Conservation (phyloP, 2,113 vertebrate species). For the Brachyhypopomus occidentalis region DNA sequence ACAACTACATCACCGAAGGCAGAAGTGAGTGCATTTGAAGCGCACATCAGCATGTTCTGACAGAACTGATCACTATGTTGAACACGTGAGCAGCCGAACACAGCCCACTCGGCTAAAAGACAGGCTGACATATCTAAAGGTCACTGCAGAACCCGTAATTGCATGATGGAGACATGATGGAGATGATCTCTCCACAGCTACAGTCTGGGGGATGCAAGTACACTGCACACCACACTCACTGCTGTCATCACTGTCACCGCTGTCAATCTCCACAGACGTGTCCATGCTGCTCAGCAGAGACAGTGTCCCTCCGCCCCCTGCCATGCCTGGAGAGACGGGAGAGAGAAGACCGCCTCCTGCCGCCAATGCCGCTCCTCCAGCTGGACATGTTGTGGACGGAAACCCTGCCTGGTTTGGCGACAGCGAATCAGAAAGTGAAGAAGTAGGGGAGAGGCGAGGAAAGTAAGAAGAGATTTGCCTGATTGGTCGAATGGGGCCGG, state of each 20-base stretch:
- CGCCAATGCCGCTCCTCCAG: slow-evolving; percentile 30
- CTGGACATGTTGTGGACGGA: slow-evolving; percentile 31
- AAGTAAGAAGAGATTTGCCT: slow-evolving; percentile 80
- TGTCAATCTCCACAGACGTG: slow-evolving; percentile 79
- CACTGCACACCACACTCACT: slow-evolving; percentile 65
- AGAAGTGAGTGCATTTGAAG: not conserved
- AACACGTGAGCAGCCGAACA: no score
- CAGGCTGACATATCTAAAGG: no score
- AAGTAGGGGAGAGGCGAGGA: slow-evolving; percentile 73
- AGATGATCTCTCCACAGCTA: slow-evolving; percentile 1
- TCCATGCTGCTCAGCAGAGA: slow-evolving; percentile 76
- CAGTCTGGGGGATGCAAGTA: not conserved
- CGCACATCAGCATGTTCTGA: slow-evolving; percentile 28
- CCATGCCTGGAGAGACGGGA: slow-evolving; percentile 57
- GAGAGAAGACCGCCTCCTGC: slow-evolving; percentile 58
- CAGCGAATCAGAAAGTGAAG: slow-evolving; percentile 72
- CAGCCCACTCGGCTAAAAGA: no score
- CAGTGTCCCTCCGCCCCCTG: slow-evolving; percentile 62
- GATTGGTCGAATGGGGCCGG: slow-evolving; percentile 80
- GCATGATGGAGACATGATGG: no score
- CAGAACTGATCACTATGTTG: no score
- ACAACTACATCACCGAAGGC: no score
- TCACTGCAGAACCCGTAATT: no score
- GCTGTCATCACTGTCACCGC: slow-evolving; percentile 79
- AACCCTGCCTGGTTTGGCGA: slow-evolving; percentile 64